These are phyloP conservation scores for Papilio polyxenes DNA, from an alignment of 1,140 invertebrate species.

Conservation along the genomic window DNA sequence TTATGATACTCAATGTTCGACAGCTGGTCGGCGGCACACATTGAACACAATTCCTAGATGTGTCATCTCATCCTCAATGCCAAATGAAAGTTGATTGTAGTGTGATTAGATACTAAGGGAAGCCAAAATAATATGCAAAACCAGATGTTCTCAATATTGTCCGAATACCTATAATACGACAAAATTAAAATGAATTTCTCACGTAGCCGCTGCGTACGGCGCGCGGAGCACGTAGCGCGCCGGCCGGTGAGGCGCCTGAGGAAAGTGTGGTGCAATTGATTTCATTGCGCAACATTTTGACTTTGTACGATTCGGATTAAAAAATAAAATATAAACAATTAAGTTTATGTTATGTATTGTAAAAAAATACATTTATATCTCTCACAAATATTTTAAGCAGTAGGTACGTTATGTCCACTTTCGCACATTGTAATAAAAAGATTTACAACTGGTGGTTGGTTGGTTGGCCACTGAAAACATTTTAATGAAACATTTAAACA, in stretches of 20 bases:
- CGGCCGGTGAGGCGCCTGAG: neutral
- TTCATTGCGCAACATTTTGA: neutral
- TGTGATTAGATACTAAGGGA: neutral
- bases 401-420: too few relatives aligned
- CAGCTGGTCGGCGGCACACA: too few relatives aligned
- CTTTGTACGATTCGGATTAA: neutral
- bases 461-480: too few relatives aligned
- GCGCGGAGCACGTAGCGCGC: neutral
- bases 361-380: too few relatives aligned
- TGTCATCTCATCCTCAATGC: neutral
- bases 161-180: neutral
- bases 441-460: too few relatives aligned
- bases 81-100: neutral
- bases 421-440: too few relatives aligned
- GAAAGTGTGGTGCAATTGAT: conserved; percentile 27
- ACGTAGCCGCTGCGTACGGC: neutral
- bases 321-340: too few relatives aligned
- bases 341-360: too few relatives aligned
- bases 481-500: too few relatives aligned
- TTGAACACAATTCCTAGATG: too few relatives aligned
- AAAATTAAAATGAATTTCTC: neutral
- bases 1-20: too few relatives aligned
- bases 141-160: neutral
- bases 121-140: neutral
- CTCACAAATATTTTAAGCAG: too few relatives aligned